Base-by-base conservation (phyloP, 2,797 vertebrate species). In the Tragelaphus eurycerus region DNA sequence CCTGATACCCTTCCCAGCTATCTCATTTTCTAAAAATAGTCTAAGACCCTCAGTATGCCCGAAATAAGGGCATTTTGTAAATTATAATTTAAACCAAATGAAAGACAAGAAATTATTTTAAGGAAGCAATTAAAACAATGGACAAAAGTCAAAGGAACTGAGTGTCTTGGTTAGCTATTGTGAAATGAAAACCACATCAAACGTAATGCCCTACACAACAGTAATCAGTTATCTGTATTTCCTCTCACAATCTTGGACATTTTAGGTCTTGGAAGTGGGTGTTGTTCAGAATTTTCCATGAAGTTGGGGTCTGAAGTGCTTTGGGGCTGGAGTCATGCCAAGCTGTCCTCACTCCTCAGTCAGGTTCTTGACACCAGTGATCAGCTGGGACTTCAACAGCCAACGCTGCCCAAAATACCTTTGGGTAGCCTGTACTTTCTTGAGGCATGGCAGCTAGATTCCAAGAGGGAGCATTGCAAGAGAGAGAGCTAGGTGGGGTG, bases 81-180 rank as follows among this genome's bases (percentile, higher is more conserved):
- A 57, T 87, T 94, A 38, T 71, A 84, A 94, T 57, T 52, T 90
- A 93, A 94, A 52, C 16, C 17, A 94, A 96, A 19, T 34, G 31
- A 50, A 85, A 95, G 11, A 21, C 90, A 57, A 91, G 31, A 94
- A 81, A 86, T 43, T 86, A n/a, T 48, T 54, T 43, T 76, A 95
- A 57, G 50, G 52, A 93, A 79, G 11, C 21, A 64, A 82, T 92
- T 54, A 96, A 84, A 57, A 8, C 48, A 34, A 78, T 43, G 13
- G 17, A 60, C 46, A 89, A 74, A 86, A 81, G 29, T 76, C n/a
- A 94, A 91, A 48, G 38, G 13, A 57, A 84, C 1, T 27, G 25
- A 13, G 4, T 62, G 93, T 64, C 17, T 48, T 55, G 9, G 34
- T 90, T 74, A 82, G n/a, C 54, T 50, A 29, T n/a, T 23, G 15